These are phyloP conservation scores for Gryllus bimaculatus DNA, from an alignment of 1,140 invertebrate species.

Conservation along the genomic window DNA sequence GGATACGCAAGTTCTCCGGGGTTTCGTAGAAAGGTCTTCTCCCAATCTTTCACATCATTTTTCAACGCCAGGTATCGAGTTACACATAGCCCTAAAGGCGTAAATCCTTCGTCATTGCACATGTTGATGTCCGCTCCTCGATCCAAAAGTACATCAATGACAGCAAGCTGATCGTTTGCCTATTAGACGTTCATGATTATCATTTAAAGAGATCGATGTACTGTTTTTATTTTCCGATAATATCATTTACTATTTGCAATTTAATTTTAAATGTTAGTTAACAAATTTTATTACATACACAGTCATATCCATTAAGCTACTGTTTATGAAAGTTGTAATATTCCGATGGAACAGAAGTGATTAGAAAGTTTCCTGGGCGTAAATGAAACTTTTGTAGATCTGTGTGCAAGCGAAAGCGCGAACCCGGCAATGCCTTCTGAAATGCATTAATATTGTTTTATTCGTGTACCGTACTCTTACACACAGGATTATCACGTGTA, in stretches of 20 bases:
- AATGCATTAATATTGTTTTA: no score
- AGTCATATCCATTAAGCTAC: no score
- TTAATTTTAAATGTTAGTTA: no score
- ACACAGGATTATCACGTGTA: no score
- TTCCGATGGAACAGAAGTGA: no score
- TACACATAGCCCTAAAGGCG: constrained; percentile 36
- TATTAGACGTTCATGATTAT: background rate
- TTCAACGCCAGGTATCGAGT: constrained; percentile 33
- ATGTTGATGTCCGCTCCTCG: constrained; percentile 37
- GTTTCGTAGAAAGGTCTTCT: constrained; percentile 33
- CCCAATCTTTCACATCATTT: constrained; percentile 32
- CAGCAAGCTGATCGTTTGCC: constrained; percentile 24
- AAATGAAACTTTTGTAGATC: no score
- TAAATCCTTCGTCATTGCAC: constrained; percentile 41
- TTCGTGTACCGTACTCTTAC: no score
- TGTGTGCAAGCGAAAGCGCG: no score
- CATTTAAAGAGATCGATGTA: background rate
- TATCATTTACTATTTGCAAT: background rate
- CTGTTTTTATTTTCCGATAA: background rate
- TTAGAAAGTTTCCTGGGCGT: no score
- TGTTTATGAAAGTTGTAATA: no score
- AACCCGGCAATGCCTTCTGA: no score
- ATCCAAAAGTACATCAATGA: constrained; percentile 32
- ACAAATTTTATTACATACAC: background rate
- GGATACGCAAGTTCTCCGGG: background rate